Evolutionary conservation across 2,113 vertebrate species (phyloP).

Genomic region (Tragelaphus imberbis): DNA sequence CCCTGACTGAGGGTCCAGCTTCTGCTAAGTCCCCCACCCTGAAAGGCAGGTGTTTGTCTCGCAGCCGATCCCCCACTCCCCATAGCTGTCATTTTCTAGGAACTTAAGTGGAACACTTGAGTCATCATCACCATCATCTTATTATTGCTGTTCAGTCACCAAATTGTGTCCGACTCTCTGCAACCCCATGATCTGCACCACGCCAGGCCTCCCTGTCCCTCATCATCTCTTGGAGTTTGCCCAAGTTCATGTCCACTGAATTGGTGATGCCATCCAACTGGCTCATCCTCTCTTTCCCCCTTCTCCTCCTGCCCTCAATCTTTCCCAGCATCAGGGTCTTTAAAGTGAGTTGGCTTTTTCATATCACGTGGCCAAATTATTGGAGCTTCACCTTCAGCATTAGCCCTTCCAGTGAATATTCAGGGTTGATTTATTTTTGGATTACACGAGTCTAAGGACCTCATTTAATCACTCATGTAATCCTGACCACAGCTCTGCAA

Average conservation of each 20-base stretch:
- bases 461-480: fast-evolving
- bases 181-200: neutral
- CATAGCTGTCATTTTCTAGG: neutral
- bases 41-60: neutral
- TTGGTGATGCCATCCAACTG: neutral
- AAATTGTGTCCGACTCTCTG: neutral
- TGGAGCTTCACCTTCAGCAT: neutral
- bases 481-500: neutral
- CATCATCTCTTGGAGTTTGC: neutral
- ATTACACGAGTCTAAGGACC: neutral
- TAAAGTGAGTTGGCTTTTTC: neutral
- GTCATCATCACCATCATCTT: neutral
- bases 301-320: neutral
- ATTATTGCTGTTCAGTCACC: neutral
- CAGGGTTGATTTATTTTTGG: neutral
- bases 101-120: neutral
- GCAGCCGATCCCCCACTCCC: fast-evolving
- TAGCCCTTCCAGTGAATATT: neutral
- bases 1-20: neutral
- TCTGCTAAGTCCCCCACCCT: neutral
- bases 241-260: neutral
- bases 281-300: neutral
- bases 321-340: neutral
- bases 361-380: neutral
- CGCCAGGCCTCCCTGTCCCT: neutral